A percentile compares a stretch with the other conserved stretches of the same genome.
phyloP scores from a whole-genome alignment of 1,140 invertebrate species.

The Euwallacea similis region DNA sequence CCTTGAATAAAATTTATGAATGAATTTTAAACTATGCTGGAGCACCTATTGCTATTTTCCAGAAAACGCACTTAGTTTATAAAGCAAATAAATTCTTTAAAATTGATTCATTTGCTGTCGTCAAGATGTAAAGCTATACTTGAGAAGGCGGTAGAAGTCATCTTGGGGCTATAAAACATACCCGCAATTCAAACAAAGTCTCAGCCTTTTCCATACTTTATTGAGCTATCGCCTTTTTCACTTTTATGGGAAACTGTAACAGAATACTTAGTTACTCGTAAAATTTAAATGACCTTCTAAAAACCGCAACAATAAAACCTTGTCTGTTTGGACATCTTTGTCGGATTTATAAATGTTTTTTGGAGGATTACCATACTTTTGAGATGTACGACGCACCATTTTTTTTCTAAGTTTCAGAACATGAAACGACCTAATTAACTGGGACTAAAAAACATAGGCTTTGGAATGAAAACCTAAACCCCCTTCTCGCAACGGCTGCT shows the following conservation, averaged over 20 bases:
- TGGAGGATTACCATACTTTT: not conserved
- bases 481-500: not conserved
- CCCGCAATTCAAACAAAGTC: not conserved
- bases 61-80: not conserved
- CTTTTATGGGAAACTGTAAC: not conserved
- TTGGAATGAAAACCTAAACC: conserved; percentile 1
- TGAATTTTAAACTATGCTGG: conserved; percentile 7
- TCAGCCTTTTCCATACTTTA: not conserved
- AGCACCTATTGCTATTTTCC: not conserved
- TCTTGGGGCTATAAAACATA: not conserved
- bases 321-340: not conserved
- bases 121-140: not conserved
- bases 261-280: conserved; percentile 6
- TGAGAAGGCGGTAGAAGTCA: no score
- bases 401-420: not conserved
- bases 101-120: not conserved
- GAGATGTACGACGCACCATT: not conserved
- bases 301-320: not conserved
- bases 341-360: not conserved
- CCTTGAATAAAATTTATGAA: conserved; percentile 24
- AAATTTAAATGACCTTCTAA: not conserved
- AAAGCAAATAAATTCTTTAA: not conserved
- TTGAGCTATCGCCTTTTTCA: not conserved
- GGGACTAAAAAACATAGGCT: not conserved
- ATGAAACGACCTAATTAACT: not conserved